phyloP scores from a whole-genome alignment of 2,113 vertebrate species.

The Oncorhynchus tshawytscha region DNA sequence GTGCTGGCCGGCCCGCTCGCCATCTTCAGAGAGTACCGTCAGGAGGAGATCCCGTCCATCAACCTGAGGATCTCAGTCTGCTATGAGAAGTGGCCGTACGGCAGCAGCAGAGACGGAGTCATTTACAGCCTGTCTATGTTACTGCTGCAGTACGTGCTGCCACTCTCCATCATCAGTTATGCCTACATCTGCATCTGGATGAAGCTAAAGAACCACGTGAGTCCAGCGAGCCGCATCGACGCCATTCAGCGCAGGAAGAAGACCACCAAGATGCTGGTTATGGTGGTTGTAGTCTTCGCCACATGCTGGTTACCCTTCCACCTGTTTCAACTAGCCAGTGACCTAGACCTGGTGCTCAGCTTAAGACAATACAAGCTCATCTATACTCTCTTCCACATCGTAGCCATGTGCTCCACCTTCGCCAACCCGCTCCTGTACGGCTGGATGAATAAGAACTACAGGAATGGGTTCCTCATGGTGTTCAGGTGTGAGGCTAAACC shows the following conservation, averaged over 20 bases:
- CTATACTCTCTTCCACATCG: slow-evolving; percentile 86
- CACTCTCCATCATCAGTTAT: slow-evolving; percentile 85
- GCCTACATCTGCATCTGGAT: slow-evolving; percentile 91
- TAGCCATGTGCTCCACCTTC: slow-evolving; percentile 92
- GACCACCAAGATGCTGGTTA: slow-evolving; percentile 89
- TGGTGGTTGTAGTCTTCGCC: slow-evolving; percentile 87
- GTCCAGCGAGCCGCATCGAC: slow-evolving; percentile 80
- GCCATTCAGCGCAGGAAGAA: slow-evolving; percentile 81
- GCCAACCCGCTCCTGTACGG: slow-evolving; percentile 88
- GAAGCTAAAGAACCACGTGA: slow-evolving; percentile 87
- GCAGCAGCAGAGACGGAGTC: slow-evolving; percentile 80
- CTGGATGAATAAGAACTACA: slow-evolving; percentile 96
- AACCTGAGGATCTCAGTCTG: slow-evolving; percentile 84
- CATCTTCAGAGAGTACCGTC: slow-evolving; percentile 87
- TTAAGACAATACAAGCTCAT: slow-evolving; percentile 90
- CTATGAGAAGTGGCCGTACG: slow-evolving; percentile 88
- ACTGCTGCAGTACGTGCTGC: slow-evolving; percentile 85
- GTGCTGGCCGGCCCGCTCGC: slow-evolving; percentile 84
- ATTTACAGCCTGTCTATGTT: slow-evolving; percentile 93
- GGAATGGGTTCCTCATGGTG: slow-evolving; percentile 88
- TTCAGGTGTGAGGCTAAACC: slow-evolving; percentile 86
- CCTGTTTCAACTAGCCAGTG: slow-evolving; percentile 85
- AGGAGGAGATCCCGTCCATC: slow-evolving; percentile 84
- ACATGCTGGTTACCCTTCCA: slow-evolving; percentile 90
- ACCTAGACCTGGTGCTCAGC: slow-evolving; percentile 83